phyloP scores from a whole-genome alignment of 2,888 invertebrate species.

The Macaria notata region DNA sequence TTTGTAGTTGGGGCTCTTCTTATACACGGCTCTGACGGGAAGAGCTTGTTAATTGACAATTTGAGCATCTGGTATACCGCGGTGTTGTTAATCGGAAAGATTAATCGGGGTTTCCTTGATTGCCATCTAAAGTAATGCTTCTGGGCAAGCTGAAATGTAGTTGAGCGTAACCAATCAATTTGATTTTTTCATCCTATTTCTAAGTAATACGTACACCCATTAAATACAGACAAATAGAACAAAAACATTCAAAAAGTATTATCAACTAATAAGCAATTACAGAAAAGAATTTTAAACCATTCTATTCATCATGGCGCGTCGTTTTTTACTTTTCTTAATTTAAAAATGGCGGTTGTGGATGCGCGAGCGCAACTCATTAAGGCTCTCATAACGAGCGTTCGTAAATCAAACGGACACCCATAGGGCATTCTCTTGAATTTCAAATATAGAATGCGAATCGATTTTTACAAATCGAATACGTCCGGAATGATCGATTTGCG shows the following conservation, averaged over 20 bases:
- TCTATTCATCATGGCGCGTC: constrained; percentile 54
- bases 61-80: constrained; percentile 7
- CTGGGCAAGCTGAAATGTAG: too few species aligned
- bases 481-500: constrained; percentile 63
- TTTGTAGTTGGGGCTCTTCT: constrained; percentile 15
- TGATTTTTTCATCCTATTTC: too few species aligned
- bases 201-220: too few species aligned
- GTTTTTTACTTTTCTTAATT: constrained; percentile 50
- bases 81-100: neutral
- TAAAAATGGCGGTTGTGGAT: constrained; percentile 61
- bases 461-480: constrained; percentile 42
- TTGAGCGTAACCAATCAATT: too few species aligned
- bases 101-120: neutral
- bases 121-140: too few species aligned
- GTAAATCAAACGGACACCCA: constrained; percentile 75
- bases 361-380: constrained; percentile 72
- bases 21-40: constrained; percentile 11
- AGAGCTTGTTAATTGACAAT: constrained; percentile 20
- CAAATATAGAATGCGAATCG: constrained; percentile 43
- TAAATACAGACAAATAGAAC: constrained; percentile 9
- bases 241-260: constrained; percentile 37
- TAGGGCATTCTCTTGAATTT: constrained; percentile 67
- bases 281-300: constrained; percentile 33
- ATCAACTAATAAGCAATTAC: constrained; percentile 42
- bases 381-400: constrained; percentile 67